These are phyloP conservation scores for Portunus trituberculatus DNA, from an alignment of 1,140 invertebrate genomes.

Conservation along the genomic window DNA sequence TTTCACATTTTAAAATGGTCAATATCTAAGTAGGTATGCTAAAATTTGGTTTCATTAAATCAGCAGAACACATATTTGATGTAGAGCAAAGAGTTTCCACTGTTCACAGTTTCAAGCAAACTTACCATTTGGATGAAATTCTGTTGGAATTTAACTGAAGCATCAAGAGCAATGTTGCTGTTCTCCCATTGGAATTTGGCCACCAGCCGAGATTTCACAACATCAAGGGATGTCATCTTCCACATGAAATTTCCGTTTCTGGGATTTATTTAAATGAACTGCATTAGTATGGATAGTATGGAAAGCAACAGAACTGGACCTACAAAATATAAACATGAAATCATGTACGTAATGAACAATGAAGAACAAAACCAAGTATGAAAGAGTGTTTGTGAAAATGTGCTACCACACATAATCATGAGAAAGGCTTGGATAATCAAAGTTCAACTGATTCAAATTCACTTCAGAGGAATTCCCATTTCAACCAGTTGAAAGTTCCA, in stretches of 20 bases:
- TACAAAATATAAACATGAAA: no score
- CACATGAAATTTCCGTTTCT: constrained; percentile 66
- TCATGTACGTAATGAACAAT: no score
- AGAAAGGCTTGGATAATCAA: no score
- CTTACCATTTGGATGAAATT: constrained; percentile 58
- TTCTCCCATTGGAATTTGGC: constrained; percentile 48
- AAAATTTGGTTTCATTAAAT: no score
- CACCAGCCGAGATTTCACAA: constrained; percentile 61
- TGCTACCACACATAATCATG: no score
- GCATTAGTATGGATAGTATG: background rate
- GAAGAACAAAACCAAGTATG: no score
- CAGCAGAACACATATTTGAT: background rate
- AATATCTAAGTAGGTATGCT: no score
- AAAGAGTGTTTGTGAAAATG: no score
- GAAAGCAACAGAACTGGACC: background rate
- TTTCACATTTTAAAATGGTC: background rate
- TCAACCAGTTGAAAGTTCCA: no score
- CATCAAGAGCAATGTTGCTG: constrained; percentile 54
- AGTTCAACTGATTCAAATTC: no score
- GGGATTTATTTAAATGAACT: background rate
- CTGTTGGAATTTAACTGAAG: constrained; percentile 55
- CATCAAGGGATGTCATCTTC: constrained; percentile 57
- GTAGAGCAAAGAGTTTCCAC: no score
- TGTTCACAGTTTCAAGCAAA: background rate
- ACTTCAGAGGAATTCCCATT: no score